These are phyloP conservation scores for Autographa pulchrina DNA, from an alignment of 2,888 invertebrate genomes.

Conservation along the genomic window DNA sequence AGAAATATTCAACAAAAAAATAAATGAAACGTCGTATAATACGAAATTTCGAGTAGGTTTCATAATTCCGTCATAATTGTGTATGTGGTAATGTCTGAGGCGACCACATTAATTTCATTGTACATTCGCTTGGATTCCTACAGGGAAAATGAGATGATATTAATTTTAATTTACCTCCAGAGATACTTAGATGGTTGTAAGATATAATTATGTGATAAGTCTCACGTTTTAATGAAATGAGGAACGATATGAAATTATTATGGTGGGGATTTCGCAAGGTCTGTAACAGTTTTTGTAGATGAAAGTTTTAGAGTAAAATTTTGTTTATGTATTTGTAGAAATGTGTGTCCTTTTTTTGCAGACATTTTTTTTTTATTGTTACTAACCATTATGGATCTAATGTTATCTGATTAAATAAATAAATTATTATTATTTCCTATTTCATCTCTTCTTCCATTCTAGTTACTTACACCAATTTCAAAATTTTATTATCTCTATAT, in stretches of 20 bases:
- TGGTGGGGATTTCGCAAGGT: too few species aligned
- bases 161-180: slow-evolving; percentile 43
- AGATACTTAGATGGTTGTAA: slow-evolving; percentile 7
- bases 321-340: too few species aligned
- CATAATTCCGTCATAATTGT: slow-evolving; percentile 41
- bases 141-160: slow-evolving; percentile 33
- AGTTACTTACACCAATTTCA: too few species aligned
- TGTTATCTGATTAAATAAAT: too few species aligned
- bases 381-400: too few species aligned
- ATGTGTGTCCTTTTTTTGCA: too few species aligned
- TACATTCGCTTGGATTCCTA: slow-evolving; percentile 27
- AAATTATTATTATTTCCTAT: too few species aligned
- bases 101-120: slow-evolving; percentile 52
- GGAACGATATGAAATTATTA: background rate
- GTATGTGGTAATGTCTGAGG: slow-evolving; percentile 41
- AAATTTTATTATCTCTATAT: background rate
- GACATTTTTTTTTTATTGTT: too few species aligned
- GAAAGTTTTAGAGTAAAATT: too few species aligned
- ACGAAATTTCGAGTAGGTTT: slow-evolving; percentile 13
- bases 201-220: slow-evolving; percentile 8
- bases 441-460: too few species aligned
- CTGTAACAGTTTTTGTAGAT: background rate
- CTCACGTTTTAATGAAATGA: slow-evolving; percentile 1
- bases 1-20: background rate
- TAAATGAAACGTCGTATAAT: background rate